These are phyloP conservation scores for Rhopalosiphum maidis DNA, from an alignment of 1,140 invertebrate genomes.

Conservation along the genomic window DNA sequence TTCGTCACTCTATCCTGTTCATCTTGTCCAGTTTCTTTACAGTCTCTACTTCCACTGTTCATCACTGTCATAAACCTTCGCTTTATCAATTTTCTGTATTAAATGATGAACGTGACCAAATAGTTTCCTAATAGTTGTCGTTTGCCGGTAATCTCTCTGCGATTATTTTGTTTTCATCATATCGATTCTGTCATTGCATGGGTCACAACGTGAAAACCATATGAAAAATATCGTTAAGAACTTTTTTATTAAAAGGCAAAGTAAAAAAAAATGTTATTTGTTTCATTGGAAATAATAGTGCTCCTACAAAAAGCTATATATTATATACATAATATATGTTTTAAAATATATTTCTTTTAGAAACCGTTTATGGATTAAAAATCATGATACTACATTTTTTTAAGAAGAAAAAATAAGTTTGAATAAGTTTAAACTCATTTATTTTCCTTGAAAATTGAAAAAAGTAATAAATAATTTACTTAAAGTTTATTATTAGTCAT, in stretches of 20 bases:
- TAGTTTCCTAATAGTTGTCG: too few relatives aligned
- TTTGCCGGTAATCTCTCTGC: too few relatives aligned
- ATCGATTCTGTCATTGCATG: neutral
- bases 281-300: too few relatives aligned
- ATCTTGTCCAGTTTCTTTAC: neutral
- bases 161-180: neutral
- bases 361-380: neutral
- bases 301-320: too few relatives aligned
- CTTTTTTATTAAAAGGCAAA: neutral
- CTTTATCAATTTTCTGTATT: neutral
- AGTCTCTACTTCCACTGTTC: neutral
- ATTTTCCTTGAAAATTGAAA: neutral
- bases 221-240: neutral
- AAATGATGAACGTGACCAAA: too few relatives aligned
- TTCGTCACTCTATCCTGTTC: neutral
- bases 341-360: too few relatives aligned
- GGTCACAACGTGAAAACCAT: neutral
- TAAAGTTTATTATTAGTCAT: neutral
- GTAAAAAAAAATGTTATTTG: neutral
- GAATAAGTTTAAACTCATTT: neutral
- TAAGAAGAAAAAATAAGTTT: neutral
- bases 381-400: neutral
- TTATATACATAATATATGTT: too few relatives aligned
- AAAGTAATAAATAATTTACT: neutral
- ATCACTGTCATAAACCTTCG: neutral